These are phyloP conservation scores for Ophioninae sp. DNA, from an alignment of 2,888 invertebrate species.

Conservation along the genomic window DNA sequence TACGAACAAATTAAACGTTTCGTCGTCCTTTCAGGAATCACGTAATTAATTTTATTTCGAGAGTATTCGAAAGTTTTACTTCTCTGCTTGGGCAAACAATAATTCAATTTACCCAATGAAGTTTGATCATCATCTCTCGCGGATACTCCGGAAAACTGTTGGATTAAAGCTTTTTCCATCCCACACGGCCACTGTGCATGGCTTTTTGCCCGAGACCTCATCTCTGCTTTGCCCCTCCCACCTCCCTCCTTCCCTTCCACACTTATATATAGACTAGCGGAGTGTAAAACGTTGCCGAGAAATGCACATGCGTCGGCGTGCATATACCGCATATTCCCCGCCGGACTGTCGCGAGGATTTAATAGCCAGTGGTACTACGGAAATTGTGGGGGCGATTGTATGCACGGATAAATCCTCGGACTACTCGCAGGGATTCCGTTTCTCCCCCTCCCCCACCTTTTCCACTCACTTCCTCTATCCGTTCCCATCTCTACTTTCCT, in stretches of 20 bases:
- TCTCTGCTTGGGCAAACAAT: slow-evolving; percentile 13
- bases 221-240: background rate
- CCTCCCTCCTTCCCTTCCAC: background rate
- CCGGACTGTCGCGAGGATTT: slow-evolving; percentile 54
- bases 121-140: slow-evolving; percentile 17
- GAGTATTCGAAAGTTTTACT: background rate
- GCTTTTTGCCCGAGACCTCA: slow-evolving; percentile 17
- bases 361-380: slow-evolving; percentile 55
- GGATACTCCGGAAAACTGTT: slow-evolving; percentile 15
- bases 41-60: background rate
- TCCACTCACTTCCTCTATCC: slow-evolving; percentile 23
- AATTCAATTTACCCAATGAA: slow-evolving; percentile 26
- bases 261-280: background rate
- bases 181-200: background rate
- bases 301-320: slow-evolving; percentile 33
- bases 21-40: background rate
- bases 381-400: slow-evolving; percentile 59
- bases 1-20: background rate
- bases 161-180: slow-evolving; percentile 35
- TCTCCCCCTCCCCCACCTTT: slow-evolving; percentile 21
- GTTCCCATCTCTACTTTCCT: slow-evolving; percentile 3
- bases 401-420: slow-evolving; percentile 56
- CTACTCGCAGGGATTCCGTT: slow-evolving; percentile 33
- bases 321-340: slow-evolving; percentile 51
- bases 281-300: slow-evolving; percentile 17